Evolutionary conservation across 2,113 vertebrate genomes (phyloP), one percentile per base, ranked within the genome.

Genomic region (Poicephalus gulielmi): DNA sequence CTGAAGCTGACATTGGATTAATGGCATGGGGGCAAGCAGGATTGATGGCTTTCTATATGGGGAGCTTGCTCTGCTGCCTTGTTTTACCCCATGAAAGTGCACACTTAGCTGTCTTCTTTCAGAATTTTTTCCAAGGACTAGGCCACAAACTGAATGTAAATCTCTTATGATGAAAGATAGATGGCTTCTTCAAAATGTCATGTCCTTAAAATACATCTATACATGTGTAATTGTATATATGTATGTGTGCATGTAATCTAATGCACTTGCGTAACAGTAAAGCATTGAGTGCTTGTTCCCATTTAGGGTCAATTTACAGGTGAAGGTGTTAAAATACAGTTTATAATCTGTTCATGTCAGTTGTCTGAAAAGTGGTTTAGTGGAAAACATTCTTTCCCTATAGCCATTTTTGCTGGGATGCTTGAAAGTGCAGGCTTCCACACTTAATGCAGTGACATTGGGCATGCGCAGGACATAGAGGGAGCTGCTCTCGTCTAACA

Each of bases 121-220:
- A 94, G 81, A 71, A 4, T 82, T 95, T 94, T 92, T 97, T 96
- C 91, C 93, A 76, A 87, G 94, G 94, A 82, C 70, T 31, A 24
- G 77, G 86, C 57, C 62, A 71, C 95, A 96, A 95, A 86, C 88
- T 37, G 94, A 85, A 95, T 57, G 44, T 97, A 97, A 95, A 96
- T 96, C 95, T 97, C 55, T 92, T 95, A 87, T 0, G 86, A 49
- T 96, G 96, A 95, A 82, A 96, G 96, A 92, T 87, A 83, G 28
- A 97, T 96, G 93, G 94, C 96, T 91, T 87, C 82, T 97, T 95
- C 78, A 87, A 96, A 97, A 97, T 96, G 96, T 97, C 96, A 97
- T 53, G 83, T 59, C 94, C 96, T 92, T 95, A 94, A 96, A 96
- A 96, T 94, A 95, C 86, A 86, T 94, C 88, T 95, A 93, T 95